Evolutionary conservation across 2,888 invertebrate species (phyloP), one percentile per base, ranked within the genome.

Genomic region (Platerodrilus igneus): DNA sequence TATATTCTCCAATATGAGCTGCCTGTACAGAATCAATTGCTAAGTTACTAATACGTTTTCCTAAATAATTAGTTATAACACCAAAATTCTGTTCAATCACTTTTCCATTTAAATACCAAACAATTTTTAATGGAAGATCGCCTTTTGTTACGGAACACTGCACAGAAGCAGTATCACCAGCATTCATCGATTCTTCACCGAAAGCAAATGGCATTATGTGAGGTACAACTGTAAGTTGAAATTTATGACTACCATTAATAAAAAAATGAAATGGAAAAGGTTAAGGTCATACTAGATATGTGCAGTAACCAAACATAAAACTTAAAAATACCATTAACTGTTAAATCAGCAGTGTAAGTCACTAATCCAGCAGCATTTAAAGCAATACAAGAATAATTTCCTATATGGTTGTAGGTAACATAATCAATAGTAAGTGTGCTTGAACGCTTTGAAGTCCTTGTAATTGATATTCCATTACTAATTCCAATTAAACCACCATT

Each of bases 101-200:
- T 47, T 72, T 69, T 57, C 78, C 79, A 60, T 82, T 78, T 62
- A 80, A 76, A 58, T 72, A 75, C 85, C 85, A 86, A 29, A 72
- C 69, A 53, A 86, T 79, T 59, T 76, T 76, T 52, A 86, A 70
- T 27, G 85, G 84, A 22, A 39, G 72, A 60, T 89, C 88, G 25
- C 89, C 86, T 64, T 84, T 83, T 22, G 77, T 75, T 25, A 85
- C 80, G 70, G 82, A 79, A 62, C 86, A 87, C 50, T 80, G 78
- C 2, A 83, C 76, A 41, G 84, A 84, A 18, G 82, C 81, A 50
- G 81, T 77, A 45, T 86, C 84, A 3, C 85, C 86, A 38, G 83
- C 82, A 58, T 85, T 83, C 29, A 83, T 78, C 39, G 83, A 77
- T 53, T 83, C 82, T 34, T 83, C 83, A 42, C 82, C 83, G 55